Conservation (phyloP, 2,113 vertebrate species). For the Entelurus aequoreus region DNA sequence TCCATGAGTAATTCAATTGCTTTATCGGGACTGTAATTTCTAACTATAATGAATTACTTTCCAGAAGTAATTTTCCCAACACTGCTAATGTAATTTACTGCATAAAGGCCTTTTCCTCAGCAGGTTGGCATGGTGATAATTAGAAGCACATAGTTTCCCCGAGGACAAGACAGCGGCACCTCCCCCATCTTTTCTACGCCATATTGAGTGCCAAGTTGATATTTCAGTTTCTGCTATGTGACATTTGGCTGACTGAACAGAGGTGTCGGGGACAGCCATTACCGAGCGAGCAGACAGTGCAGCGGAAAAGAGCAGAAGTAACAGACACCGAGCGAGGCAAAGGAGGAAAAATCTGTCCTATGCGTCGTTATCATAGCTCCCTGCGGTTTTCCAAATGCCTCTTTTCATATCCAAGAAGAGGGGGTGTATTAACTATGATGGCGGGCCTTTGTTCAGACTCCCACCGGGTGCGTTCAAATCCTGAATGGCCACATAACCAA, state of each 20-base stretch:
- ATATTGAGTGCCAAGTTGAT: conserved; percentile 69
- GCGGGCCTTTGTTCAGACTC: conserved; percentile 45
- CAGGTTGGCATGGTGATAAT: conserved; percentile 36
- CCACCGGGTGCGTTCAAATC: conserved; percentile 35
- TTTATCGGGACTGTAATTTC: too few species aligned
- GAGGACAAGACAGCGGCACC: conserved; percentile 48
- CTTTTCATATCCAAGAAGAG: conserved; percentile 47
- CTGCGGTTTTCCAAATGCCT: conserved; percentile 59
- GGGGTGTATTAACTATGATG: conserved; percentile 63
- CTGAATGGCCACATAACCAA: conserved; percentile 15
- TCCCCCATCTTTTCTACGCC: conserved; percentile 47
- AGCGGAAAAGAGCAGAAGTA: conserved; percentile 25
- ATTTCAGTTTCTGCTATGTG: conserved; percentile 70
- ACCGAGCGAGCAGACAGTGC: conserved; percentile 45
- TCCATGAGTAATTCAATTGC: too few species aligned
- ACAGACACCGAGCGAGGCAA: conserved; percentile 34
- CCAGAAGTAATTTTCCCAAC: too few species aligned
- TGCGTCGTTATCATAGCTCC: conserved; percentile 62
- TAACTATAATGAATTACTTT: too few species aligned
- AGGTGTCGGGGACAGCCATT: conserved; percentile 63
- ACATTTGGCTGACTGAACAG: conserved; percentile 74
- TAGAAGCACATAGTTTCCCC: conserved; percentile 31
- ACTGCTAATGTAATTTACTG: too few species aligned
- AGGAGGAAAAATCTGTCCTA: conserved; percentile 56
- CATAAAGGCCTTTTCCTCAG: conserved; percentile 9